Base-by-base conservation (phyloP, 92 coral and sea anemone genomes). In the Phenganax stokvisi region DNA sequence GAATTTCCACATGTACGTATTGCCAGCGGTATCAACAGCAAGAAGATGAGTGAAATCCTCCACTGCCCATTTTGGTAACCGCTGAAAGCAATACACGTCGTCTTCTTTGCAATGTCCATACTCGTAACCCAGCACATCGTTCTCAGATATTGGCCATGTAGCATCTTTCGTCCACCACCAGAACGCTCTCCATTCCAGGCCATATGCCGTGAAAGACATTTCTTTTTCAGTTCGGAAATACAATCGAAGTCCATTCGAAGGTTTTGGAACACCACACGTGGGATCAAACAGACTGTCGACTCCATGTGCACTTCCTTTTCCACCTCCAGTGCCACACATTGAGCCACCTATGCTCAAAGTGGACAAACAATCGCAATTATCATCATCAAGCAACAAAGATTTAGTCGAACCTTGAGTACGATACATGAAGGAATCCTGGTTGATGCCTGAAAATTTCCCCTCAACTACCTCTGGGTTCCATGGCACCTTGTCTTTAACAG, bases 141-240 rank as follows among this genome's bases (percentile, higher is more conserved):
- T 84, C 44, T 79, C 90, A 10, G 58, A 52, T 27, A 8, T 67
- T 13, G 87, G 90, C 90, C 87, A 87, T 56, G 72, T 69, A 57
- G 82, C 87, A 76, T 87, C 90, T 60, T 84, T 87, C 20, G 90
- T 86, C 87, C 87, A 87, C 90, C 90, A 87, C 90, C 90, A 87
- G 51, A 87, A 87, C 10, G 90, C 90, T n/a, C 85, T 80, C 90
- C 90, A 84, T 75, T 84, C 81, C 59, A 28, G 3, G 52, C 85
- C 87, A 54, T 79, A 87, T 25, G 82, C 90, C 57, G 85, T 80
- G 56, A 87, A 84, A 9, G 87, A 77, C 25, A 83, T 72, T 51
- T 79, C 51, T 16, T 74, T 51, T 10, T 79, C 82, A 37, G 82
- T 72, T 57, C 79, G 76, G 27, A 60, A 87, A 75, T 79, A 87